Conservation (phyloP, 2,113 vertebrate genomes). For the human (Homo sapiens) region DNA sequence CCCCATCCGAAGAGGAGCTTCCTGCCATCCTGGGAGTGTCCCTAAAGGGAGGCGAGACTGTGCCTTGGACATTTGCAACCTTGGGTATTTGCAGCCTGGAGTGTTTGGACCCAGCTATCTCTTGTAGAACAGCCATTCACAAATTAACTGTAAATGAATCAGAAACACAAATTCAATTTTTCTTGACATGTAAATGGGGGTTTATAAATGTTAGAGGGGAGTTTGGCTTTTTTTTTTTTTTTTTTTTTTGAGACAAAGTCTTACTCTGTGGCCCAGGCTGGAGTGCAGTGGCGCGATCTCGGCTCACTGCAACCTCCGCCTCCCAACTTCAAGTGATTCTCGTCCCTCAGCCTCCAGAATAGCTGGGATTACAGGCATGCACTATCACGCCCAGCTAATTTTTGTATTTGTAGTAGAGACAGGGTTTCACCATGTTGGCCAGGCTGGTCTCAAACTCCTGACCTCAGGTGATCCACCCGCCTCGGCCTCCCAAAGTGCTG, state of each 20-base stretch:
- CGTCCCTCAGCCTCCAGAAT: too few species aligned
- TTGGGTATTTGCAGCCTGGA: background rate
- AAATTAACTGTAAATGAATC: background rate
- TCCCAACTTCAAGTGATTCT: too few species aligned
- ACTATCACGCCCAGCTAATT: too few species aligned
- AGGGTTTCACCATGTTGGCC: too few species aligned
- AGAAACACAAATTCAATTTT: background rate
- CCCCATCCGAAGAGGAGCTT: background rate
- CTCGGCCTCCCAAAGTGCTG: too few species aligned
- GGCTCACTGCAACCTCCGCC: too few species aligned
- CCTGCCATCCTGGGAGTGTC: background rate
- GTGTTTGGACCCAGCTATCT: background rate
- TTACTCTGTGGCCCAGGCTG: too few species aligned
- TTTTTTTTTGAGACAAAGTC: background rate
- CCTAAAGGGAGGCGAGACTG: background rate
- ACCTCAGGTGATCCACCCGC: too few species aligned
- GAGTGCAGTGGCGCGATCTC: too few species aligned
- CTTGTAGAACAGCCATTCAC: background rate
- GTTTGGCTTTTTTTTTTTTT: background rate
- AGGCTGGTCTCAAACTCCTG: too few species aligned
- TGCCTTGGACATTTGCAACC: background rate
- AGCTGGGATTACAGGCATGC: too few species aligned
- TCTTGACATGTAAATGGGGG: background rate
- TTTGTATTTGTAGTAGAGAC: too few species aligned
- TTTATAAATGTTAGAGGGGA: background rate